phyloP scores from a whole-genome alignment of 2,888 invertebrate genomes.

The Drosophila mimica region DNA sequence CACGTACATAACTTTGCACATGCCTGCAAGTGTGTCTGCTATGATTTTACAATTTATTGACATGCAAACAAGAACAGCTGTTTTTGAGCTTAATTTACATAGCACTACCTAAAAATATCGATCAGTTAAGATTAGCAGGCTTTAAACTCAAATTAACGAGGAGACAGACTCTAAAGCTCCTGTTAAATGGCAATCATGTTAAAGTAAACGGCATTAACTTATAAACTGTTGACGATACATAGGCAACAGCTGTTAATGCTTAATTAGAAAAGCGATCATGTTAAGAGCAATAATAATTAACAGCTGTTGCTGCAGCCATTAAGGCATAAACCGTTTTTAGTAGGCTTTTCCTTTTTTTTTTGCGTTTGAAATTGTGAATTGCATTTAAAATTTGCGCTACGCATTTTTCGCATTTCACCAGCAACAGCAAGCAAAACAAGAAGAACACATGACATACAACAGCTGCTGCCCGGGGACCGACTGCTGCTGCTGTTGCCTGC shows the following conservation, averaged over 20 bases:
- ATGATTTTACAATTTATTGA: conserved; percentile 25
- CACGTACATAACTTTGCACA: background rate
- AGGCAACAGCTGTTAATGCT: background rate
- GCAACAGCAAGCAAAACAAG: conserved; percentile 23
- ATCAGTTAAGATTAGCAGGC: conserved; percentile 47
- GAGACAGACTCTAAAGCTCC: background rate
- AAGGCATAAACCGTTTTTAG: background rate
- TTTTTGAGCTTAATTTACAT: conserved; percentile 50
- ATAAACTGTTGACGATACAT: background rate
- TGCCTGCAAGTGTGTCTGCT: background rate
- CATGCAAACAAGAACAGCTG: conserved; percentile 49
- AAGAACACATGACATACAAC: conserved; percentile 64
- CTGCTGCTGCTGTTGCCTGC: conserved; percentile 31
- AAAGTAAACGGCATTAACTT: background rate
- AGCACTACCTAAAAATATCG: conserved; percentile 41
- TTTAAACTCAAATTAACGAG: conserved; percentile 2
- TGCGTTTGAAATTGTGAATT: conserved; percentile 26
- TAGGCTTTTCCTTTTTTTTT: background rate
- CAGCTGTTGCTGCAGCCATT: conserved; percentile 21
- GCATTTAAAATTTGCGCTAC: conserved; percentile 32
- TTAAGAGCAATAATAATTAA: conserved; percentile 2
- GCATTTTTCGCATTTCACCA: conserved; percentile 51
- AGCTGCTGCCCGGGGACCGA: conserved; percentile 49
- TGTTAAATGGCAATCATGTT: background rate
- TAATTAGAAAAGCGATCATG: background rate